Conservation (phyloP, 1,140 invertebrate species). For the Araneus ventricosus region DNA sequence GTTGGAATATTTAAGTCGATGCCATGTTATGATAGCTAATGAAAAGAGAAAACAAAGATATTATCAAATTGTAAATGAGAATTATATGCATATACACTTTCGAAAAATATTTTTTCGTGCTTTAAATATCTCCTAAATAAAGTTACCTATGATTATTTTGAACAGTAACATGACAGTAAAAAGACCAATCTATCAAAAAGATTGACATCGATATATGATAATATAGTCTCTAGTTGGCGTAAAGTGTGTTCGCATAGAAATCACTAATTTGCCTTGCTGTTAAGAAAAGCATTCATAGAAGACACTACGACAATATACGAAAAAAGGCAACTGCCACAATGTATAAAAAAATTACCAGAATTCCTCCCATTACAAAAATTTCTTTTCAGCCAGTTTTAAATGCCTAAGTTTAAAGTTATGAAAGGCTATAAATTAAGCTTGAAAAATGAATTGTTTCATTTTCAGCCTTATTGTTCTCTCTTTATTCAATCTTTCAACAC, state of each 20-base stretch:
- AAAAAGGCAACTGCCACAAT: background rate
- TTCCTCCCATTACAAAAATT: background rate
- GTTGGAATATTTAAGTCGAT: no score
- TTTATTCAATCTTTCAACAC: constrained; percentile 65
- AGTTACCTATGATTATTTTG: no score
- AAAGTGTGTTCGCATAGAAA: background rate
- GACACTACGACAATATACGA: background rate
- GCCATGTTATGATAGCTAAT: no score
- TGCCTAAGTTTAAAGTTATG: background rate
- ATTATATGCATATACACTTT: no score
- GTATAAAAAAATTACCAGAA: background rate
- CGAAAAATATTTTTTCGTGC: no score
- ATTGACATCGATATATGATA: background rate
- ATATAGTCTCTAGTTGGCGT: no score
- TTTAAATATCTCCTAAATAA: no score
- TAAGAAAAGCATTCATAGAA: no score
- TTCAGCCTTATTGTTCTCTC: constrained; percentile 43
- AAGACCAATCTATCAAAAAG: background rate
- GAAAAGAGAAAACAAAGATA: no score
- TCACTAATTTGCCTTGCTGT: background rate
- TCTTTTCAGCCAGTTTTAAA: background rate
- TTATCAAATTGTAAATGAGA: no score
- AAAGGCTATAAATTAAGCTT: constrained; percentile 11
- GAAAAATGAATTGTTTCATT: constrained; percentile 39
- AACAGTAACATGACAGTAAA: no score